phyloP scores from a whole-genome alignment of 2,113 vertebrate genomes.

The Acrocephalus arundinaceus region DNA sequence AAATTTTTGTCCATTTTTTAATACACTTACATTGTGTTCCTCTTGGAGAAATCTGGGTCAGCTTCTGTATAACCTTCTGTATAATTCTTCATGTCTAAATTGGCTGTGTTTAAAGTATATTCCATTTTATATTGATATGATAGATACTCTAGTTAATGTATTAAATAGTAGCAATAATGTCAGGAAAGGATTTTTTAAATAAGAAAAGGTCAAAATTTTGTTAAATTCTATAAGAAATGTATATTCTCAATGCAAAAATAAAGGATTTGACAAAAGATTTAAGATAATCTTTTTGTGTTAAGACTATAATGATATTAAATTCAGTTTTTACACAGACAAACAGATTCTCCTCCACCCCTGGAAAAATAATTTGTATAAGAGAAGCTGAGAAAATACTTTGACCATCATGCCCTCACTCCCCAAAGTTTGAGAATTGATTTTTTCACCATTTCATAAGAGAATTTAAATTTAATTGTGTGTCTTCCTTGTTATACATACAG shows the following conservation, averaged over 20 bases:
- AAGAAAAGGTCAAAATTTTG: neutral
- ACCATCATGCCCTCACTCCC: neutral
- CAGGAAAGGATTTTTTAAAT: neutral
- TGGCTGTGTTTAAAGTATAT: neutral
- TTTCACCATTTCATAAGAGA: neutral
- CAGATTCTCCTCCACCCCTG: neutral
- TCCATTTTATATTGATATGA: neutral
- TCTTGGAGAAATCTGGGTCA: neutral
- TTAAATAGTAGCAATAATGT: neutral
- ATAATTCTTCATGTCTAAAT: neutral
- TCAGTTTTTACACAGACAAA: neutral
- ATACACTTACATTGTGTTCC: neutral
- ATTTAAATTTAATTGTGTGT: neutral
- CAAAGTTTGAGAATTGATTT: neutral
- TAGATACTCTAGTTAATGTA: neutral
- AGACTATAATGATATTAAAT: neutral
- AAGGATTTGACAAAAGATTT: neutral
- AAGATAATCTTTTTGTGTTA: accelerated
- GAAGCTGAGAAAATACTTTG: neutral
- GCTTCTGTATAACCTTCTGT: neutral
- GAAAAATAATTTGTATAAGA: neutral
- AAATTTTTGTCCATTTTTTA: neutral
- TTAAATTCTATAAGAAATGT: neutral
- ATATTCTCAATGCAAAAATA: neutral
- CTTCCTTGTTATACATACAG: neutral